Evolutionary conservation across 1,140 invertebrate genomes (phyloP).

Genomic region (Halictus rubicundus): DNA sequence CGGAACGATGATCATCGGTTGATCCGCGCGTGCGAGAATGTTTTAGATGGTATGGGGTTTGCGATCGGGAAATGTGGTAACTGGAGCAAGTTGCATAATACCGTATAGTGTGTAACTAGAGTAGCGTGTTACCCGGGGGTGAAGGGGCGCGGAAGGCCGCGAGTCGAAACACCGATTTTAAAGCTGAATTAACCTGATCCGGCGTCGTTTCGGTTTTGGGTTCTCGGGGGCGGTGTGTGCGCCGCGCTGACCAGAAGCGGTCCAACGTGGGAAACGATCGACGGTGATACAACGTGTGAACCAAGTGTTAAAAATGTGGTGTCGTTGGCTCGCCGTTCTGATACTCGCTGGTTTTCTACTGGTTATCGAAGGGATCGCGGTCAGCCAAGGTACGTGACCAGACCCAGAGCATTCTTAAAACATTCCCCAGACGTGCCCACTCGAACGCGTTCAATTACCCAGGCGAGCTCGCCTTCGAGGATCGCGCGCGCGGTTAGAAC

Average conservation of each 20-base stretch:
- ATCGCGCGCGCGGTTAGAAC: not conserved
- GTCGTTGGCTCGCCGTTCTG: slow-evolving; percentile 57
- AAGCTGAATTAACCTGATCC: not conserved
- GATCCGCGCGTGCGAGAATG: not conserved
- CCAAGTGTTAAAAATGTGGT: slow-evolving; percentile 63
- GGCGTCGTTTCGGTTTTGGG: not conserved
- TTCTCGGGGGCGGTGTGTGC: not conserved
- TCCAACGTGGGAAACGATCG: slow-evolving; percentile 38
- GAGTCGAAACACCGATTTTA: not conserved
- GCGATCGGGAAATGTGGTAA: not conserved
- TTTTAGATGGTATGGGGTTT: not conserved
- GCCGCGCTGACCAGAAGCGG: not conserved
- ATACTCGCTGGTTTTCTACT: slow-evolving; percentile 61
- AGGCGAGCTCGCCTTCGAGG: not conserved
- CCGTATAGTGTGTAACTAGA: not conserved
- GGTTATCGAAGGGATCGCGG: slow-evolving; percentile 60
- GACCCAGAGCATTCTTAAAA: too few relatives aligned
- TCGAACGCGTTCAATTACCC: not conserved
- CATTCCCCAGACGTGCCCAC: too few relatives aligned
- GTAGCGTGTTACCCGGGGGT: not conserved
- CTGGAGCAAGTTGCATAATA: slow-evolving; percentile 7
- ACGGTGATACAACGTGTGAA: slow-evolving; percentile 46
- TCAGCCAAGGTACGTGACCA: slow-evolving; percentile 58
- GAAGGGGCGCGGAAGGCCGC: not conserved
- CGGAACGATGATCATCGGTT: not conserved